Conservation (phyloP, 2,113 vertebrate genomes). For the Melanerpes aurifrons region DNA sequence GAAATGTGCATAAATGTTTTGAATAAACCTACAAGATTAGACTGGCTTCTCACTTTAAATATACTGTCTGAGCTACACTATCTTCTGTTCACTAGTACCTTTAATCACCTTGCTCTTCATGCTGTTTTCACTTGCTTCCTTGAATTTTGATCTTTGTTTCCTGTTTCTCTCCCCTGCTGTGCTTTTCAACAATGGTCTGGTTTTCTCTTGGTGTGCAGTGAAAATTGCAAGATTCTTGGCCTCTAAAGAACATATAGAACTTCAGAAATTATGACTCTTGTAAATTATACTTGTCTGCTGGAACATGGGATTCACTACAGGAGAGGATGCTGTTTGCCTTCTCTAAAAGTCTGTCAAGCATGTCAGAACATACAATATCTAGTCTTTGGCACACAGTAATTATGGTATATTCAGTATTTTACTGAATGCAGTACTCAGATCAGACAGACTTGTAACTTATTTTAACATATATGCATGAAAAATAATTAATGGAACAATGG, state of each 20-base stretch:
- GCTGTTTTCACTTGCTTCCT: conserved; percentile 1
- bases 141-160: conserved; percentile 42
- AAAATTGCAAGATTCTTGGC: conserved; percentile 20
- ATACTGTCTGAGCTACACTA: background rate
- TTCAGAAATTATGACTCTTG: background rate
- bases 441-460: background rate
- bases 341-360: background rate
- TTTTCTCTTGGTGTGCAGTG: background rate
- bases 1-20: background rate
- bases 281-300: background rate
- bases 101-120: background rate
- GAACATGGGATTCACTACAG: background rate
- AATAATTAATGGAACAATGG: background rate
- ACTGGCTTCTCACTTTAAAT: background rate
- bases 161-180: background rate
- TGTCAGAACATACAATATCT: background rate
- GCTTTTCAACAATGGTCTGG: conserved; percentile 3
- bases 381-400: background rate
- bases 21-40: background rate
- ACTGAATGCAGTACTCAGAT: background rate
- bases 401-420: background rate
- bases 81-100: background rate
- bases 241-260: background rate
- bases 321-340: too few species aligned
- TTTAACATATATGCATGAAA: accelerated